phyloP scores from a whole-genome alignment of 2,888 invertebrate genomes.

The Tribolium freemani region DNA sequence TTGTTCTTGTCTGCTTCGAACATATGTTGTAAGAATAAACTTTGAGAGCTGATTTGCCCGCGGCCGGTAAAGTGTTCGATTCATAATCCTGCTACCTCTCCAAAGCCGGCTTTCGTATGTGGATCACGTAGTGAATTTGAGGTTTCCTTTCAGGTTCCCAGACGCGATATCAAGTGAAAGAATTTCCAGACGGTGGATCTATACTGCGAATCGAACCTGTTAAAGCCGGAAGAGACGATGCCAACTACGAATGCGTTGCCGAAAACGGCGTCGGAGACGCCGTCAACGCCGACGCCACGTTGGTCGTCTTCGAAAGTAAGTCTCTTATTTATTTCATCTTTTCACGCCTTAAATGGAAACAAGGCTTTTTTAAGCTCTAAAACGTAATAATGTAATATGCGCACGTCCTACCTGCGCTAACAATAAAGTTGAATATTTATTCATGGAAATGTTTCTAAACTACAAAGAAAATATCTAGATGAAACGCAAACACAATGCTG shows the following conservation, averaged over 20 bases:
- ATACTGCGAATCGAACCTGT: slow-evolving; percentile 95
- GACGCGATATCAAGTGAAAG: slow-evolving; percentile 86
- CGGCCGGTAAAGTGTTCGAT: slow-evolving; percentile 27
- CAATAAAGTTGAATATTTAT: too few relatives aligned
- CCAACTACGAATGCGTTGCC: slow-evolving; percentile 95
- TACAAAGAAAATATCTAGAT: too few relatives aligned
- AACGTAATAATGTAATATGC: too few relatives aligned
- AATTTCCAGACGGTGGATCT: slow-evolving; percentile 77
- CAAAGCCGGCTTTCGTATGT: slow-evolving; percentile 22
- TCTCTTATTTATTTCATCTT: slow-evolving; percentile 49
- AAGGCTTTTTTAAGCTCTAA: background rate
- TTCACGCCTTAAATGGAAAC: background rate
- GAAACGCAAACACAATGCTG: too few relatives aligned
- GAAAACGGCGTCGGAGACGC: slow-evolving; percentile 98
- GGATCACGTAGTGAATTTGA: slow-evolving; percentile 43
- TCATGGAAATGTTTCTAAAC: too few relatives aligned
- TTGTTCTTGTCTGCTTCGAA: background rate
- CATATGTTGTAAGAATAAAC: slow-evolving; percentile 18
- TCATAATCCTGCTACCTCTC: slow-evolving; percentile 28
- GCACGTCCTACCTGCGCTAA: too few relatives aligned
- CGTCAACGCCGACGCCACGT: slow-evolving; percentile 89
- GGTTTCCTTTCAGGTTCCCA: slow-evolving; percentile 75
- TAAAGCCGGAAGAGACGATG: slow-evolving; percentile 86
- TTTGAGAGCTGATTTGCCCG: slow-evolving; percentile 17
- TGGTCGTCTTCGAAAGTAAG: slow-evolving; percentile 93